These are phyloP conservation scores for Eonycteris spelaea DNA, from an alignment of 2,113 vertebrate species.

Conservation along the genomic window DNA sequence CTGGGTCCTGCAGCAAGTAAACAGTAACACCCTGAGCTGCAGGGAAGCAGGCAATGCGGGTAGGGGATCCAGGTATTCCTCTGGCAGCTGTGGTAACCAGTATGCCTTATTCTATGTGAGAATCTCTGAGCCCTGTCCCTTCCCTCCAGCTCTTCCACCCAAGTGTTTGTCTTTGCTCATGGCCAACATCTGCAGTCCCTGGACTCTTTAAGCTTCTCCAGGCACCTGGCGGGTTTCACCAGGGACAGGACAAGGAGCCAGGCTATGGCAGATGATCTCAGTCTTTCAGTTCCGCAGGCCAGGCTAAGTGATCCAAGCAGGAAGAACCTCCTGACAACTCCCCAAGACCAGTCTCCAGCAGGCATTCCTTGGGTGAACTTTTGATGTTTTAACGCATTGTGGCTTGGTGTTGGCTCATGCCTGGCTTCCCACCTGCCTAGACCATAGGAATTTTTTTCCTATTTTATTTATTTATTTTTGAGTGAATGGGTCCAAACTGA, in stretches of 20 bases:
- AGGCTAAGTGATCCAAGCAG: background rate
- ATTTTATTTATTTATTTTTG: background rate
- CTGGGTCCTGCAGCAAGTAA: background rate
- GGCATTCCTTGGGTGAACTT: background rate
- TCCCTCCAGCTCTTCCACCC: background rate
- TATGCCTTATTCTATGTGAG: background rate
- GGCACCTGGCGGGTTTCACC: fast-evolving
- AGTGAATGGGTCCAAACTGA: background rate
- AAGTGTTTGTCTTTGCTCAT: background rate
- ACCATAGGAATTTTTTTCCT: too few relatives aligned
- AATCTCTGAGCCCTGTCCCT: background rate
- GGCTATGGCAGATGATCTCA: background rate
- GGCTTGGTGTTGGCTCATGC: background rate
- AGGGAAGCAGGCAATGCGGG: background rate
- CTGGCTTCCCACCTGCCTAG: background rate
- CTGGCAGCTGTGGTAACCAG: background rate
- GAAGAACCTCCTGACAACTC: background rate
- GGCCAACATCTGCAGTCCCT: background rate
- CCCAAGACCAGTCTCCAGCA: too few relatives aligned
- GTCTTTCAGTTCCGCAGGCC: background rate
- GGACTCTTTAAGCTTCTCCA: background rate
- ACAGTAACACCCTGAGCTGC: background rate
- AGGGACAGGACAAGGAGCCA: background rate
- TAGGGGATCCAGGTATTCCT: background rate
- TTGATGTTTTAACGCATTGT: background rate